phyloP scores from a whole-genome alignment of 1,140 invertebrate genomes.

The Harpegnathos saltator region DNA sequence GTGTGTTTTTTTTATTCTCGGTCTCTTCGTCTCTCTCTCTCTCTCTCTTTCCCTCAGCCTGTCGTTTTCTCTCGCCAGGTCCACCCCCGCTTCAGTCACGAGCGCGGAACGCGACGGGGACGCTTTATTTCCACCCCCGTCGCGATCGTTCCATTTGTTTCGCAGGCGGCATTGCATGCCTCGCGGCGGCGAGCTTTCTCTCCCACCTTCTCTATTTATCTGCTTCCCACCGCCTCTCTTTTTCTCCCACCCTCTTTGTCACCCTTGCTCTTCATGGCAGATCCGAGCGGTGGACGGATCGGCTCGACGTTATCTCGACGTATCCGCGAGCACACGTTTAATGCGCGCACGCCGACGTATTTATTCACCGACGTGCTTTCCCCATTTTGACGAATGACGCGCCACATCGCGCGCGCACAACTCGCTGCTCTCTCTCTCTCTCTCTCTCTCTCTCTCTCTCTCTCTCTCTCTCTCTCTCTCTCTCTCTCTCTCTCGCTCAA shows the following conservation, averaged over 20 bases:
- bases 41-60: background rate
- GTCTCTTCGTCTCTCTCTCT: slow-evolving; percentile 1
- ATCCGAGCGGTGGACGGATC: slow-evolving; percentile 75
- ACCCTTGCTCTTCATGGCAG: slow-evolving; percentile 58
- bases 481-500: too few relatives aligned
- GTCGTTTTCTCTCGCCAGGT: background rate
- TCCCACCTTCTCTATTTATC: slow-evolving; percentile 73
- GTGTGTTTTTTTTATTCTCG: slow-evolving; percentile 68
- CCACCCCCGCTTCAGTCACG: slow-evolving; percentile 50
- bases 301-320: slow-evolving; percentile 74
- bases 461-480: too few relatives aligned
- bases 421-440: slow-evolving; percentile 25
- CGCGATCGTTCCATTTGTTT: slow-evolving; percentile 81
- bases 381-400: slow-evolving; percentile 72
- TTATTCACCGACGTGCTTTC: slow-evolving; percentile 74
- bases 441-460: too few relatives aligned
- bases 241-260: slow-evolving; percentile 50
- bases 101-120: slow-evolving; percentile 76
- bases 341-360: slow-evolving; percentile 70
- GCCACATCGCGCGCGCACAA: slow-evolving; percentile 55
- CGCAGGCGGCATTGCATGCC: slow-evolving; percentile 76
- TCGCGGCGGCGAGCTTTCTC: slow-evolving; percentile 76
- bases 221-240: slow-evolving; percentile 22
- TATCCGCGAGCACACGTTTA: slow-evolving; percentile 73
- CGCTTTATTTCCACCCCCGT: slow-evolving; percentile 80